Conservation (phyloP, 2,797 vertebrate species). For the Rousettus madagascariensis region DNA sequence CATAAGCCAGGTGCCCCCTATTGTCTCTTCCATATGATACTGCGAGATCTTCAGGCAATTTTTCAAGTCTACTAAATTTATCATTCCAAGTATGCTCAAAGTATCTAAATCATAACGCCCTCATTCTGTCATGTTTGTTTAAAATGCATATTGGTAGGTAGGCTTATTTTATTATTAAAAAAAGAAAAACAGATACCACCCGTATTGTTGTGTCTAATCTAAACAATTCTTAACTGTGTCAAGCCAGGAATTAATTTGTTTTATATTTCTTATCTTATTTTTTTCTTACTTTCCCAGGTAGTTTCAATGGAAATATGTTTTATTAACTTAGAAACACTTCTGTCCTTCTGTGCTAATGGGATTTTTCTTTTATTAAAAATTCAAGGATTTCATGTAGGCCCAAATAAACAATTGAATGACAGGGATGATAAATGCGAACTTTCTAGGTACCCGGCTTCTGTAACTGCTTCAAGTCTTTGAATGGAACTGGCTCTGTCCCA, state of each 20-base stretch:
- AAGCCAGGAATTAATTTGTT: slow-evolving; percentile 68
- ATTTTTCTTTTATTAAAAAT: slow-evolving; percentile 53
- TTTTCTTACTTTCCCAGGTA: slow-evolving; percentile 59
- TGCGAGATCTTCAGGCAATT: slow-evolving; percentile 20
- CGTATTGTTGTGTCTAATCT: slow-evolving; percentile 60
- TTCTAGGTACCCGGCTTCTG: not conserved
- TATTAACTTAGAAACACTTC: slow-evolving; percentile 67
- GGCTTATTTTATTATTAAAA: slow-evolving; percentile 71
- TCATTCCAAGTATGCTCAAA: slow-evolving; percentile 45
- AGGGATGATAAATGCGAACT: slow-evolving; percentile 15
- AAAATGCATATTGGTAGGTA: slow-evolving; percentile 75
- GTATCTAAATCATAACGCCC: slow-evolving; percentile 68
- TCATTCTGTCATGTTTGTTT: slow-evolving; percentile 81
- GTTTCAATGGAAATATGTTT: slow-evolving; percentile 59
- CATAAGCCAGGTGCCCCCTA: not conserved
- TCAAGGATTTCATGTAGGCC: slow-evolving; percentile 58
- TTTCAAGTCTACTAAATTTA: slow-evolving; percentile 69
- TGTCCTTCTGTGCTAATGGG: slow-evolving; percentile 40
- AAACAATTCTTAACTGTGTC: slow-evolving; percentile 48
- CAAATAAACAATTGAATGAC: slow-evolving; percentile 54
- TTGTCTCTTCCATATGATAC: not conserved
- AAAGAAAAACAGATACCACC: not conserved
- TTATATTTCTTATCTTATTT: slow-evolving; percentile 60
- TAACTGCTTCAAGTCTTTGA: not conserved
- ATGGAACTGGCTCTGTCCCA: not conserved